Base-by-base conservation (phyloP, 2,888 invertebrate genomes). In the Xylocampa areola region DNA sequence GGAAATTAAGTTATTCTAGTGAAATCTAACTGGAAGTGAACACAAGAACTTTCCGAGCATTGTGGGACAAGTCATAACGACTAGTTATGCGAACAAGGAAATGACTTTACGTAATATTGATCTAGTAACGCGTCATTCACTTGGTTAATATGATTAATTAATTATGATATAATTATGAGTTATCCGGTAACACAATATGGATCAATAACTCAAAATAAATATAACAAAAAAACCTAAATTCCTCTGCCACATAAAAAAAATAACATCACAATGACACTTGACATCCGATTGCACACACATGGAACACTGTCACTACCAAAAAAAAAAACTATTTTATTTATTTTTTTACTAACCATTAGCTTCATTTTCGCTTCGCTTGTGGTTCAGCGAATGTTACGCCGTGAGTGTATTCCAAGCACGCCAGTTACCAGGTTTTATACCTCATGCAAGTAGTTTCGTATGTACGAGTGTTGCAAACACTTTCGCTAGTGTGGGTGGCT, bases 291-390 rank as follows among this genome's bases (percentile, higher is more conserved):
- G 44, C 64, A 65, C 69, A 63, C 63, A 65, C 44, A 69, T 33
- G 41, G 21, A 61, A 58, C 58, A 63, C 57, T 62, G 47, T 36
- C 73, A 76, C 63, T 55, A 62, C n/a, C n/a, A n/a, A n/a, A n/a
- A n/a, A n/a, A n/a, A n/a, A n/a, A n/a, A n/a, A n/a, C n/a, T n/a
- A n/a, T n/a, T n/a, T n/a, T n/a, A n/a, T n/a, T n/a, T 23, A 67
- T 65, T 61, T 70, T 75, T 62, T 71, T 88, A 92, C 93, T 89
- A 85, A 94, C 94, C 94, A 92, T 82, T 85, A 93, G 84, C 85
- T 89, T 92, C 94, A 94, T 93, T 65, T 82, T 94, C 94, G 93
- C 94, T 88, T 92, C 81, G 87, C 89, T 88, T 74, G 86, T 78
- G 80, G 81, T 85, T 84, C 87, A 92, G 93, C 93, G 93, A 93